A percentile compares a stretch with the other conserved stretches of the same genome.
Evolutionary conservation across 2,888 invertebrate genomes (phyloP).

Genomic region (Neoitamus cyanurus): DNA sequence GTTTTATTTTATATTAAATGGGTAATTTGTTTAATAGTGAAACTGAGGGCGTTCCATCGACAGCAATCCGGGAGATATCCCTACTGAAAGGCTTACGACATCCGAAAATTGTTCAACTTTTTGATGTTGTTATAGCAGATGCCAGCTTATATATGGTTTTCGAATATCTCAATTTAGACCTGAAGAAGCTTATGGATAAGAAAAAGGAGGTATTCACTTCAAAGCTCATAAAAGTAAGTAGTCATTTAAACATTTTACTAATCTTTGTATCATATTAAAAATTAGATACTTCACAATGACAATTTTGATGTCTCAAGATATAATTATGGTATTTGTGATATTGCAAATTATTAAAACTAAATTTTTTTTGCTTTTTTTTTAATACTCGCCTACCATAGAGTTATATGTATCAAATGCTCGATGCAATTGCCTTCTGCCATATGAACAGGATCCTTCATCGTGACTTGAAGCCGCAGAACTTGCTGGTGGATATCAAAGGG

Average conservation of each 20-base stretch:
- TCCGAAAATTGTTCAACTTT: constrained; percentile 87
- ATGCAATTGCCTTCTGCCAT: constrained; percentile 92
- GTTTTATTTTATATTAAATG: too few relatives aligned
- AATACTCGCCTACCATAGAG: constrained; percentile 68
- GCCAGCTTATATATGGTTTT: constrained; percentile 92
- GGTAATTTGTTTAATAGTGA: too few relatives aligned
- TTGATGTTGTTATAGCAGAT: constrained; percentile 89
- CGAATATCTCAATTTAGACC: constrained; percentile 92
- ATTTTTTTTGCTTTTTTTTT: too few relatives aligned
- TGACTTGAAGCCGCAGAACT: constrained; percentile 95
- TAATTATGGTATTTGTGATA: too few relatives aligned
- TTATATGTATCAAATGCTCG: constrained; percentile 87
- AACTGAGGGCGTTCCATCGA: constrained; percentile 96
- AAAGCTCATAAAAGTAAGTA: constrained; percentile 75
- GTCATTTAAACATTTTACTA: constrained; percentile 26
- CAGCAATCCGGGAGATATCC: constrained; percentile 96
- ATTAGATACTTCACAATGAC: too few relatives aligned
- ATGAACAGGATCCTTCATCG: constrained; percentile 89
- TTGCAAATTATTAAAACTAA: too few relatives aligned
- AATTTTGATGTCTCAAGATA: too few relatives aligned
- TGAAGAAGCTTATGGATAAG: constrained; percentile 88
- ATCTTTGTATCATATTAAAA: neutral
- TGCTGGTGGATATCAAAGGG: constrained; percentile 87
- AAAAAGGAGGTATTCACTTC: constrained; percentile 72
- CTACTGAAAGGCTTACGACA: constrained; percentile 90